phyloP scores from a whole-genome alignment of 1,140 invertebrate species.

The Neodiprion lecontei region DNA sequence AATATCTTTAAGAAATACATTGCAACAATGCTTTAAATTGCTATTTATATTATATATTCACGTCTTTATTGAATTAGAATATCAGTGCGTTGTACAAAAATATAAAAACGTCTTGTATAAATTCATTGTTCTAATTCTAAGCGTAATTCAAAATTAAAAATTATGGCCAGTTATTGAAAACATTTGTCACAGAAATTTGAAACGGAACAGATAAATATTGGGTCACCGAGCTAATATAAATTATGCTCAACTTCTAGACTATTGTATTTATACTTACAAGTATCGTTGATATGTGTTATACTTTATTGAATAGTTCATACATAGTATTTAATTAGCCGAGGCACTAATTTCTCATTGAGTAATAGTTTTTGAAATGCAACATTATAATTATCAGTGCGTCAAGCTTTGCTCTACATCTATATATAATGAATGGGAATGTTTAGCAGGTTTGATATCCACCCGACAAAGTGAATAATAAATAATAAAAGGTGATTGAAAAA shows the following conservation, averaged over 20 bases:
- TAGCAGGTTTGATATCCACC: too few species aligned
- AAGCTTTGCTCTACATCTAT: not conserved
- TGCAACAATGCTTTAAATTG: too few species aligned
- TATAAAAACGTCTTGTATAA: constrained; percentile 5
- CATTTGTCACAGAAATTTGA: not conserved
- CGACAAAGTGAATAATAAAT: too few species aligned
- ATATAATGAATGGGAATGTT: too few species aligned
- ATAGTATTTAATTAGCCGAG: not conserved
- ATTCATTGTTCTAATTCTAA: not conserved
- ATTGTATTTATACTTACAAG: too few species aligned
- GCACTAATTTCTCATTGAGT: not conserved
- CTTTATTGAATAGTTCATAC: not conserved
- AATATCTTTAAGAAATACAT: too few species aligned
- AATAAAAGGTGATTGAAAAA: too few species aligned
- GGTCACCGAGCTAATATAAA: too few species aligned
- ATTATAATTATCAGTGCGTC: not conserved
- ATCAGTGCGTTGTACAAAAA: not conserved
- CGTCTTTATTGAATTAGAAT: constrained; percentile 2
- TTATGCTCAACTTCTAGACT: too few species aligned
- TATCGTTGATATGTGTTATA: too few species aligned
- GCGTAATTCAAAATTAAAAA: not conserved
- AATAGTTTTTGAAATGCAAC: not conserved
- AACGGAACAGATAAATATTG: not conserved
- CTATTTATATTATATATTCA: not conserved
- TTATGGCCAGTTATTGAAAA: not conserved